Evolutionary conservation across 35 echinoderm and acorn worm species (phyloP).

Genomic region (Apostichopus japonicus): DNA sequence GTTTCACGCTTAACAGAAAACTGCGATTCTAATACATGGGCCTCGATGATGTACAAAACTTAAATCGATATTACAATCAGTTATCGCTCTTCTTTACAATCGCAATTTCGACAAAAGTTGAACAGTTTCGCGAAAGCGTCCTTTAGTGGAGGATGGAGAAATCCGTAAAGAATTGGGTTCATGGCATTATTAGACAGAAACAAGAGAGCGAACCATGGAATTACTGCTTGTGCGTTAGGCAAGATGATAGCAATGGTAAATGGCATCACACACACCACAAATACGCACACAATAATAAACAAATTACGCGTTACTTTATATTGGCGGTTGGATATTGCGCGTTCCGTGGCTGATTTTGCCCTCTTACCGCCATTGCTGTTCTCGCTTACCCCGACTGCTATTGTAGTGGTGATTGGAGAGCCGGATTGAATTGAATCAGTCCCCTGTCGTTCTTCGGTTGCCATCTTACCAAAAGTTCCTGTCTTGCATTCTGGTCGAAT

Average conservation of each 20-base stretch:
- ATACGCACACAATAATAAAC: conserved; percentile 18
- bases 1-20: too few species aligned
- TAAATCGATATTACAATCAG: too few species aligned
- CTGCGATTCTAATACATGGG: too few species aligned
- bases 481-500: not conserved
- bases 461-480: not conserved
- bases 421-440: not conserved
- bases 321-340: not conserved
- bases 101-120: not conserved
- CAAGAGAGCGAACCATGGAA: conserved; percentile 4
- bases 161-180: conserved; percentile 14
- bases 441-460: not conserved
- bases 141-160: not conserved
- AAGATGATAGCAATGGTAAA: not conserved
- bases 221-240: not conserved
- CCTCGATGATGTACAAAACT: too few species aligned
- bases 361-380: not conserved
- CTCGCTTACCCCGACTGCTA: not conserved
- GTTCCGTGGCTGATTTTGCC: not conserved
- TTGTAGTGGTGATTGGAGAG: not conserved
- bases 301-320: conserved; percentile 23
- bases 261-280: conserved; percentile 8
- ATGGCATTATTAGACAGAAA: conserved; percentile 21
- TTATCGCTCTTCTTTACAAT: too few species aligned
- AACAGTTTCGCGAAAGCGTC: not conserved